Conservation (phyloP, 2,113 vertebrate genomes). For the Ameiurus melas region DNA sequence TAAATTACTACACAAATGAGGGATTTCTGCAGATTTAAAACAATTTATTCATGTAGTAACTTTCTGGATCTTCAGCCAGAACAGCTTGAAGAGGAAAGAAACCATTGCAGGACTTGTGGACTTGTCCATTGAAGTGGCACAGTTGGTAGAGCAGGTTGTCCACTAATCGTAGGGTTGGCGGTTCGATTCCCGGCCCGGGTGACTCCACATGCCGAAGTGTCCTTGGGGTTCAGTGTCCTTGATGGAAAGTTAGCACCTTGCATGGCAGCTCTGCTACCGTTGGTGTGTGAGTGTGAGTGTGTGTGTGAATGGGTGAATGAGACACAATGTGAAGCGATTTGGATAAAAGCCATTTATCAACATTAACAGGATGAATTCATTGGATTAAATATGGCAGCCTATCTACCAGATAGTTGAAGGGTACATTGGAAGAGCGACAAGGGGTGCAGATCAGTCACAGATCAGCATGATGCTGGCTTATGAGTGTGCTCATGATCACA, state of each 20-base stretch:
- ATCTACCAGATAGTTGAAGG: not conserved
- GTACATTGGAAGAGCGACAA: not conserved
- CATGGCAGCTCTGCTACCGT: too few species aligned
- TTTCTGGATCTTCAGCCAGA: not conserved
- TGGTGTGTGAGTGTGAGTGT: too few species aligned
- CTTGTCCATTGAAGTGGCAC: too few species aligned
- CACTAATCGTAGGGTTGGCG: too few species aligned
- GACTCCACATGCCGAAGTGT: too few species aligned
- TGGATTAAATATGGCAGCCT: not conserved
- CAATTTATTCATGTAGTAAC: not conserved
- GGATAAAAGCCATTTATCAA: too few species aligned
- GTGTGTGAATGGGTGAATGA: too few species aligned
- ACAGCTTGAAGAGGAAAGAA: not conserved
- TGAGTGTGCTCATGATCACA: not conserved
- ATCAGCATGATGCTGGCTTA: not conserved
- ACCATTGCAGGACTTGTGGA: not conserved
- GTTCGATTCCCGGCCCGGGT: too few species aligned
- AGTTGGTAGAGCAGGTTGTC: too few species aligned
- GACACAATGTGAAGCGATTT: too few species aligned
- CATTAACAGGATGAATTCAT: not conserved
- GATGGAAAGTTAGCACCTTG: too few species aligned
- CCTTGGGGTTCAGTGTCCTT: too few species aligned
- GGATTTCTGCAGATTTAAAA: not conserved
- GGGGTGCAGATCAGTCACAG: not conserved
- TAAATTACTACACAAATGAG: not conserved